phyloP scores from a whole-genome alignment of 2,113 vertebrate species.

The Petaurus breviceps region DNA sequence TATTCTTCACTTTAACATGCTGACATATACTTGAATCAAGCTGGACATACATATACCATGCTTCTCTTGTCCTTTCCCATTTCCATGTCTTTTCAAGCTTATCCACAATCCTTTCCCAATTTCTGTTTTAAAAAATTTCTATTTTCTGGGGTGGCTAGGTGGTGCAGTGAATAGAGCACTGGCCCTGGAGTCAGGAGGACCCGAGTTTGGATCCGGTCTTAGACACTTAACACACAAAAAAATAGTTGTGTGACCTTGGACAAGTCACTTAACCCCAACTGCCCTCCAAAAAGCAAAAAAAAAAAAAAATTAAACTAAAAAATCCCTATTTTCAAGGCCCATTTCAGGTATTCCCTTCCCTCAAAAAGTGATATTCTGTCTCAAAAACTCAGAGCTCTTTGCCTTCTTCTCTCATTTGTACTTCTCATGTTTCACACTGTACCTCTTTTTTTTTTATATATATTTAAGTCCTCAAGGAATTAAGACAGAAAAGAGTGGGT shows the following conservation, averaged over 20 bases:
- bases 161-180: too few relatives aligned
- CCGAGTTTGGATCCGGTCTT: too few relatives aligned
- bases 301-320: not conserved
- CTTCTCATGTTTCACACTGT: not conserved
- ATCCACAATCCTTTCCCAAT: not conserved
- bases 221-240: too few relatives aligned
- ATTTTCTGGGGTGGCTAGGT: not conserved
- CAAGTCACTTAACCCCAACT: too few relatives aligned
- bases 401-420: not conserved
- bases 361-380: not conserved
- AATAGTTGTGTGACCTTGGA: too few relatives aligned
- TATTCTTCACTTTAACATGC: not conserved
- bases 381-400: not conserved
- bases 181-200: too few relatives aligned
- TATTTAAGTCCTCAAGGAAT: not conserved
- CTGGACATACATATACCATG: not conserved
- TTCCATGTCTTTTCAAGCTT: not conserved
- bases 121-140: not conserved
- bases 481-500: not conserved
- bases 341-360: not conserved
- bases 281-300: too few relatives aligned
- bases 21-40: not conserved
- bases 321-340: not conserved
- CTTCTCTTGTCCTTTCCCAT: not conserved
- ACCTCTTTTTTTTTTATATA: not conserved